Percentiles rank a stretch among this genome's conserved stretches.
Conservation (phyloP, 2,113 vertebrate genomes). For the Cranoglanis bouderius region DNA sequence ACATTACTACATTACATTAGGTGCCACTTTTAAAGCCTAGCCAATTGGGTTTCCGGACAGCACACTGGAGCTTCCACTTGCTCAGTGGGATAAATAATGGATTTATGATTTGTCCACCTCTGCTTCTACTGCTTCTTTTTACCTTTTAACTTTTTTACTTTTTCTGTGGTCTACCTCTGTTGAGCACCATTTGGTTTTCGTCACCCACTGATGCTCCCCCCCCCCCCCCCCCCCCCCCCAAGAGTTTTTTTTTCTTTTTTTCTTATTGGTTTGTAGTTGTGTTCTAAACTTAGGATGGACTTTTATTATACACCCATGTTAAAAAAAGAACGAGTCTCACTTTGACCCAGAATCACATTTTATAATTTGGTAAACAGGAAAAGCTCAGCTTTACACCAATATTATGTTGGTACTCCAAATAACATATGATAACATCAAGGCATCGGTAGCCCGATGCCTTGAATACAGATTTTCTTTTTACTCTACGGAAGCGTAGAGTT, state of each 20-base stretch:
- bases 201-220: not conserved
- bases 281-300: not conserved
- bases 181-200: not conserved
- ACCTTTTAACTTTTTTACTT: not conserved
- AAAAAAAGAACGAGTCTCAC: not conserved
- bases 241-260: not conserved
- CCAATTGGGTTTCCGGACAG: not conserved
- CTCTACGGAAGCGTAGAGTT: no score
- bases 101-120: not conserved
- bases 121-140: not conserved
- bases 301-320: not conserved
- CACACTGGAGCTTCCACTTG: not conserved
- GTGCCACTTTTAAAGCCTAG: not conserved
- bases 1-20: not conserved
- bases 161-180: slow-evolving; percentile 8
- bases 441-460: not conserved
- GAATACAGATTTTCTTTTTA: not conserved
- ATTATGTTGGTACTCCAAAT: not conserved
- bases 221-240: no score
- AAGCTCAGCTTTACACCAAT: not conserved
- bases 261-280: not conserved
- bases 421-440: not conserved
- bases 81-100: not conserved
- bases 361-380: not conserved
- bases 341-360: not conserved